Percentiles rank a stretch among this genome's conserved stretches.
These are phyloP conservation scores for Aphrocallistes beatrix DNA, from an alignment of 37 sponge, comb jelly and placozoan species.

Conservation along the genomic window DNA sequence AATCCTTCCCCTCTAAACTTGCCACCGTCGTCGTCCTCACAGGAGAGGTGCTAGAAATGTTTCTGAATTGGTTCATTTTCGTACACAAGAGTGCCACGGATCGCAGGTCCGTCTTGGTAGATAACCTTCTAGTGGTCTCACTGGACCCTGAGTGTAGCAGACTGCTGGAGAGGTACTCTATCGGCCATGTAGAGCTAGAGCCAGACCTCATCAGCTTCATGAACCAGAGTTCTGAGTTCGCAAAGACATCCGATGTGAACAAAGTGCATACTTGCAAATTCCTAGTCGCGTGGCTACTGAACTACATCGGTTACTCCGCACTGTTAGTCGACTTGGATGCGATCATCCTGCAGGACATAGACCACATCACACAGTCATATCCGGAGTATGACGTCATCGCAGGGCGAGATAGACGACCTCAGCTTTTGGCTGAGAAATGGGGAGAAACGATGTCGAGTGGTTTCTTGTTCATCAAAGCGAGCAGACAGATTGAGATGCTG, in stretches of 20 bases:
- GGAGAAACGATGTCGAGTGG: neutral
- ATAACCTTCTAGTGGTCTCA: neutral
- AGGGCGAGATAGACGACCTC: neutral
- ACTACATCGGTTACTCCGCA: neutral
- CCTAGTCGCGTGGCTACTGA: neutral
- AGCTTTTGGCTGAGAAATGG: neutral
- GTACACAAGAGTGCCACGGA: neutral
- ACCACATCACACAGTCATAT: neutral
- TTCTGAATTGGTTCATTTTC: constrained; percentile 12
- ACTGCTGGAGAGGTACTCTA: neutral
- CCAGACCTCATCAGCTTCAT: neutral
- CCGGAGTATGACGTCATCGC: constrained; percentile 9
- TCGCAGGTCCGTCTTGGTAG: neutral
- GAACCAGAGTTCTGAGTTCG: neutral
- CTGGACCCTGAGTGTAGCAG: neutral
- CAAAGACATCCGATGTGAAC: neutral
- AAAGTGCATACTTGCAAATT: neutral
- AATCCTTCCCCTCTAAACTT: neutral
- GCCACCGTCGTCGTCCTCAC: neutral
- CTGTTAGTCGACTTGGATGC: neutral
- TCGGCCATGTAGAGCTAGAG: neutral
- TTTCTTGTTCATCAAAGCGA: neutral
- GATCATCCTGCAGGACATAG: neutral
- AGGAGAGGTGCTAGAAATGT: neutral
- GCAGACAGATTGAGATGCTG: neutral